Base-by-base conservation (phyloP, 2,113 vertebrate genomes). In the Entosphenus tridentatus region DNA sequence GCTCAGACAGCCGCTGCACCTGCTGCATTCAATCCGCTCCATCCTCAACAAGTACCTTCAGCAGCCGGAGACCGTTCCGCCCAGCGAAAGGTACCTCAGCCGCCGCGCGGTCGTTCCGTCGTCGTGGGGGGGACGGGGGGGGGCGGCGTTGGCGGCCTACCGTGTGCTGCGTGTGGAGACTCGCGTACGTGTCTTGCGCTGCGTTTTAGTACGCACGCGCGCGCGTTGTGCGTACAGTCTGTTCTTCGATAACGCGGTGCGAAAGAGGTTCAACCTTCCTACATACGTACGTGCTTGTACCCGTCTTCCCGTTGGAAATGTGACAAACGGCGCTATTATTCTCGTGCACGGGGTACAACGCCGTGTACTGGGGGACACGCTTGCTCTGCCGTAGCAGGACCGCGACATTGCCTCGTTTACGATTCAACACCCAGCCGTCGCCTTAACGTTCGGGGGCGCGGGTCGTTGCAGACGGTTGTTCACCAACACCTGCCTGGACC, bases 11-110 rank as follows among this genome's bases (percentile, higher is more conserved):
- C 90, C 93, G 12, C 80, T 95, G 10, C 93, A 98, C 68, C 77
- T 98, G 76, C 80, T 96, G 57, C 89, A 98, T 70, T 89, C 87
- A 69, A 91, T 96, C 75, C 86, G 91, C 58, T 80, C 93, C 39
- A 81, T 98, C 57, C 77, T 96, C 14, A 83, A 82, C 2, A 86
- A 81, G 79, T 98, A 89, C 1, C 87, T 91, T 68, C 80, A 83
- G 1, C 88, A 93, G 75, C 89, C 90, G 73, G 83, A 80, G 77
- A 83, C 77, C 76, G 87, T 97, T 17, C 80, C 77, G 72, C 80
- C 82, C 58, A 86, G 83, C 72, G 87, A 98, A 77, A 81, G 83
- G 82, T 84, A 78, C 55, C 21, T n/a, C 57, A 3, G 2, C 54
- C 3, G 12, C 11, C 6, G 39, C 39, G 5, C 6, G 39, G 39